Evolutionary conservation across 2,888 invertebrate species (phyloP), one percentile per base, ranked within the genome.

Genomic region (Cephus nigrinus): DNA sequence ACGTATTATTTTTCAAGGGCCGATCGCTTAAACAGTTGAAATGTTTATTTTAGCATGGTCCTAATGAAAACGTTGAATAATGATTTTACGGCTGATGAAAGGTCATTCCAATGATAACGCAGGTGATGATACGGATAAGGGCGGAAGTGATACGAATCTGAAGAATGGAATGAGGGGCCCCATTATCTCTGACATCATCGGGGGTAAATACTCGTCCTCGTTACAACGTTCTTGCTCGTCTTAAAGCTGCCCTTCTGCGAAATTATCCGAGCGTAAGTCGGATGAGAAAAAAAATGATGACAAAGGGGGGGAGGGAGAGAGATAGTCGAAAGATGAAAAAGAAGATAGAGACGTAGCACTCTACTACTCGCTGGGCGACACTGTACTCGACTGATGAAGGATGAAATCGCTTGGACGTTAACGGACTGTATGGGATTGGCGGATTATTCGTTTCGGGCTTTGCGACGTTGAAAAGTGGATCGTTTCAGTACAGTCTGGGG

Each of bases 181-280:
- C 79, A 84, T 86, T 86, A 85, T 85, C 80, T 86, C 81, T 79
- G 77, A 69, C 23, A 75, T 81, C 83, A 83, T 77, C 79, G 80
- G 80, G 83, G 81, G 81, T 85, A 87, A 87, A 86, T 85, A 86
- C 81, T 84, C 84, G 73, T 35, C 72, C 72, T 75, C 76, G 73
- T 78, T 74, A 72, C 76, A 68, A 4, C 40, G 40, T 40, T 15
- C 15, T 55, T 55, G 2, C 55, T 75, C 74, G 82, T 84, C 82
- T 84, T 82, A 71, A 71, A 71, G 71, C 71, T 71, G 71, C 71
- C 33, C 71, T 71, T 23, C 0, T 55, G 55, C 55, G 23, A 23
- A 55, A 55, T 55, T 55, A 55, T 55, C 23, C 55, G 55, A 55
- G 55, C 15, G 55, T 71, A 33, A 32, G 3, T 71, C 15, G 71